Evolutionary conservation across 53 echinoderm and acorn worm genomes (phyloP).

Genomic region (Apostichopus leukothele): DNA sequence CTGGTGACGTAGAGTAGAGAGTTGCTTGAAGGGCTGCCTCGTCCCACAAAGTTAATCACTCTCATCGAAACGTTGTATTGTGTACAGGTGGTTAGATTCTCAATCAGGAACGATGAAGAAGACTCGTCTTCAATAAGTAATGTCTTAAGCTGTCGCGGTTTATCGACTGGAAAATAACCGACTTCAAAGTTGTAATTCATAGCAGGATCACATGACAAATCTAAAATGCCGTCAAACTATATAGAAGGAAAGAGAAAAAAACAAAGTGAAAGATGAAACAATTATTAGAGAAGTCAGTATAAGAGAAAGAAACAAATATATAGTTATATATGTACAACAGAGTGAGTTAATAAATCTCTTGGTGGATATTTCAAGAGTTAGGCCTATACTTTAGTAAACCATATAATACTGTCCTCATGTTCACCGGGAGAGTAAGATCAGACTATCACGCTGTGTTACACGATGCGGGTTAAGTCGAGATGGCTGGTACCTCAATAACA

Average conservation of each 20-base stretch:
- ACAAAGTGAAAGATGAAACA: too few species aligned
- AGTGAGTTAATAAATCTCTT: too few species aligned
- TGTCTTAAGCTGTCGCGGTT: not conserved
- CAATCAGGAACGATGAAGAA: not conserved
- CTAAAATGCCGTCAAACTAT: conserved; percentile 7
- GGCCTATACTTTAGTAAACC: too few species aligned
- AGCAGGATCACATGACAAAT: not conserved
- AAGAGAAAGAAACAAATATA: too few species aligned
- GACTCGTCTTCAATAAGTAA: conserved; percentile 7
- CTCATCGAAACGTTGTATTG: conserved; percentile 4
- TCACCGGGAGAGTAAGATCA: too few species aligned
- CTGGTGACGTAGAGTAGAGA: not conserved
- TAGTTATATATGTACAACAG: too few species aligned
- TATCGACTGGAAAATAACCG: not conserved
- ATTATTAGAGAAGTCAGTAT: too few species aligned
- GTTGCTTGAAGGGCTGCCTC: not conserved
- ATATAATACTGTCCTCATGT: too few species aligned
- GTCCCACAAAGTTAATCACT: conserved; percentile 5
- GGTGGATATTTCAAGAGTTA: too few species aligned
- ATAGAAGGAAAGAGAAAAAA: not conserved
- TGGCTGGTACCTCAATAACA: too few species aligned
- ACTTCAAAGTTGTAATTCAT: conserved; percentile 15
- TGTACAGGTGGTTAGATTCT: not conserved
- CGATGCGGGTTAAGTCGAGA: too few species aligned
- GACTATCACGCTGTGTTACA: too few species aligned